Evolutionary conservation across 1,140 invertebrate genomes (phyloP).

Genomic region (Latrodectus geometricus): DNA sequence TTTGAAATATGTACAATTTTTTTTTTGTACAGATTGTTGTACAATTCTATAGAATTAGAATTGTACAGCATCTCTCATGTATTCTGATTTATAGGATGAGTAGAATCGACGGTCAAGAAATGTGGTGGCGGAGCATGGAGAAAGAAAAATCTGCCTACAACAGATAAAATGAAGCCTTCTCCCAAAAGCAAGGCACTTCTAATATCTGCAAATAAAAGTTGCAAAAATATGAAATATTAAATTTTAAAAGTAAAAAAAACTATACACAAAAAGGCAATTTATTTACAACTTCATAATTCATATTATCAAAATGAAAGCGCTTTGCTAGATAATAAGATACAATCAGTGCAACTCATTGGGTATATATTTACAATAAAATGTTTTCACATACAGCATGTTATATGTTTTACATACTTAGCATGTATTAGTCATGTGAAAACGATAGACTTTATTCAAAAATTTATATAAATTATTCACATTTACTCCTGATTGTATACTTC

Average conservation of each 20-base stretch:
- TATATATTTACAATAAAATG: too few relatives aligned
- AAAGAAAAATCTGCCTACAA: slow-evolving; percentile 60
- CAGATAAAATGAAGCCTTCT: slow-evolving; percentile 62
- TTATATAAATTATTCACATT: too few relatives aligned
- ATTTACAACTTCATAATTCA: too few relatives aligned
- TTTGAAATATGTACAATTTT: background rate
- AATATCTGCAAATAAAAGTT: slow-evolving; percentile 54
- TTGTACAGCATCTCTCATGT: background rate
- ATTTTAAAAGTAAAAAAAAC: background rate
- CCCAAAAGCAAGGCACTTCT: slow-evolving; percentile 62
- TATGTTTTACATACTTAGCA: too few relatives aligned
- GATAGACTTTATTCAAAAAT: too few relatives aligned
- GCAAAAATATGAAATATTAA: background rate
- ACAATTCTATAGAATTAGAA: background rate
- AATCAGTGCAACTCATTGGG: too few relatives aligned
- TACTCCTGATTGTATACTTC: too few relatives aligned
- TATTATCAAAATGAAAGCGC: too few relatives aligned
- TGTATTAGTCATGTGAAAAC: too few relatives aligned
- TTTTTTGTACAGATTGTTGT: background rate
- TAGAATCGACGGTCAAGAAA: slow-evolving; percentile 39
- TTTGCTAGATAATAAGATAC: too few relatives aligned
- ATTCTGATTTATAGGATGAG: slow-evolving; percentile 44
- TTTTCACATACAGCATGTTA: too few relatives aligned
- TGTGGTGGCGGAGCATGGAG: slow-evolving; percentile 58
- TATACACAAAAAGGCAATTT: background rate